These are phyloP conservation scores for Bradypodion ventrale DNA, from an alignment of 2,797 vertebrate species.

Conservation along the genomic window DNA sequence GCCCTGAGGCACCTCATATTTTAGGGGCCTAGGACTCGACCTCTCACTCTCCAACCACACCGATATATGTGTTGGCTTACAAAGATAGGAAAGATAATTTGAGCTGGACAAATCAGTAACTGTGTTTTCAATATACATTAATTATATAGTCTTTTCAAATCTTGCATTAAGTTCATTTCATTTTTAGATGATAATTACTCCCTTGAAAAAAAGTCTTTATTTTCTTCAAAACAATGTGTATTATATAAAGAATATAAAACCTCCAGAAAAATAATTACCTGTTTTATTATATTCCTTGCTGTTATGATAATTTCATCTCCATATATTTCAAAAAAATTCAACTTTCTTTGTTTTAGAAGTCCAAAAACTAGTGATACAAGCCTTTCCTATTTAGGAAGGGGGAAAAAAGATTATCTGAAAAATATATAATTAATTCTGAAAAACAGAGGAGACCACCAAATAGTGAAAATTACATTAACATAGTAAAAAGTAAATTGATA, in stretches of 20 bases:
- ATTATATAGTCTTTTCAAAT: no score
- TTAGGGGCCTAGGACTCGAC: no score
- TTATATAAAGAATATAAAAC: neutral
- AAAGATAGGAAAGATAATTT: no score
- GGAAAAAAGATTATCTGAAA: neutral
- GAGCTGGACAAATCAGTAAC: no score
- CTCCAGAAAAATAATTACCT: slow-evolving; percentile 76
- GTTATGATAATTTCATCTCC: slow-evolving; percentile 90
- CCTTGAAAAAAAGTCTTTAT: no score
- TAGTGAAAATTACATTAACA: neutral
- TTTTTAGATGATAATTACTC: no score
- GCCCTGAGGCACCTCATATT: no score
- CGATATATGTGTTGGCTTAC: no score
- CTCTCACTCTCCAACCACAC: no score
- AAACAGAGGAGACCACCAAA: slow-evolving; percentile 16
- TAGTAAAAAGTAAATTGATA: neutral
- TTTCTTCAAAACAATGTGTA: no score
- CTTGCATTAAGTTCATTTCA: neutral
- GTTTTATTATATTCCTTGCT: slow-evolving; percentile 89
- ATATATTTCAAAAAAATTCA: slow-evolving; percentile 97
- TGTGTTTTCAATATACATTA: no score
- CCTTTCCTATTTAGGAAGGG: slow-evolving; percentile 84
- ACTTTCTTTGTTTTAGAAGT: slow-evolving; percentile 91
- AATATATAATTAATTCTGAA: neutral
- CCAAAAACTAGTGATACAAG: slow-evolving; percentile 93